Evolutionary conservation across 1,140 invertebrate genomes (phyloP).

Genomic region (Brachionus asplanchnoidis): DNA sequence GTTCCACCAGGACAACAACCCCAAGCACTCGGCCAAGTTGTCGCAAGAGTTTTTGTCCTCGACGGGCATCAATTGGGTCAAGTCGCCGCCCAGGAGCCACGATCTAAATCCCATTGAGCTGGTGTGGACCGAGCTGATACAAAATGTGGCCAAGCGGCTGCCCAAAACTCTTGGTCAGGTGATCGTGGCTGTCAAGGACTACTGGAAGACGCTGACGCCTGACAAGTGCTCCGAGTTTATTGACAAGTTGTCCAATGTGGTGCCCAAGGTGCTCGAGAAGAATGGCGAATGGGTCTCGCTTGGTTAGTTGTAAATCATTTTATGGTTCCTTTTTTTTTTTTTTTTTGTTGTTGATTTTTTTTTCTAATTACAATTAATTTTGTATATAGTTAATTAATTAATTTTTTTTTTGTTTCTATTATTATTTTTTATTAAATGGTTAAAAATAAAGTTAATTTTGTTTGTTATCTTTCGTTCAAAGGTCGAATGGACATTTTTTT

Average conservation of each 20-base stretch:
- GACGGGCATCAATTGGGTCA: conserved; percentile 37
- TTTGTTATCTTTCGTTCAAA: background rate
- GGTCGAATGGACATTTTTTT: no score
- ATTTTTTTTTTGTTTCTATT: no score
- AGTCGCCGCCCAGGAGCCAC: conserved; percentile 32
- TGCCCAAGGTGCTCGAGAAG: conserved; percentile 36
- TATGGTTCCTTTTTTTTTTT: background rate
- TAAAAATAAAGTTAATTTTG: background rate
- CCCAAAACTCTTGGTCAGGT: conserved; percentile 38
- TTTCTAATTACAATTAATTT: background rate
- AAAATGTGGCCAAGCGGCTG: conserved; percentile 29
- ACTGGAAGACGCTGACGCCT: conserved; percentile 26
- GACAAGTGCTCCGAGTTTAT: conserved; percentile 40
- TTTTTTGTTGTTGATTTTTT: background rate
- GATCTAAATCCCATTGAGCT: conserved; percentile 34
- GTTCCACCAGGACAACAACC: conserved; percentile 38
- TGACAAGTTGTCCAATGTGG: background rate
- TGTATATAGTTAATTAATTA: background rate
- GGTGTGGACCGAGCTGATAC: conserved; percentile 25
- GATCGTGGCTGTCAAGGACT: conserved; percentile 33
- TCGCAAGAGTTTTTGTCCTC: conserved; percentile 37
- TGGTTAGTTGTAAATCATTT: background rate
- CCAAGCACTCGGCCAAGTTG: conserved; percentile 37
- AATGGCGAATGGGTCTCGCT: conserved; percentile 38
- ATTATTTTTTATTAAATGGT: background rate